Evolutionary conservation across 2,888 invertebrate species (phyloP), one percentile per base, ranked within the genome.

Genomic region (Pollenia griseotomentosa): DNA sequence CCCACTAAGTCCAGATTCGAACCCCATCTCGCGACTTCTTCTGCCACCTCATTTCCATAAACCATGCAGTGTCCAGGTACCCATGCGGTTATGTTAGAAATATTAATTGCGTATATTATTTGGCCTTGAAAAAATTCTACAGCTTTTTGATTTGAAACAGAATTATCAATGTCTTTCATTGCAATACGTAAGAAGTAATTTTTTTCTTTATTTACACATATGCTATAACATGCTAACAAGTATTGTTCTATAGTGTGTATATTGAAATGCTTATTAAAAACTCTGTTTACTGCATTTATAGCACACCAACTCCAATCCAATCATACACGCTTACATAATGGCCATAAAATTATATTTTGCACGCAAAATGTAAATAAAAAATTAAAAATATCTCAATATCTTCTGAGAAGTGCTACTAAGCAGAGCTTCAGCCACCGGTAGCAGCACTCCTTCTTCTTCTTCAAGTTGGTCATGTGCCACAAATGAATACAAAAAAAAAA

Each of bases 171-270:
- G 7, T 83, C 71, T 55, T 83, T 83, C 2, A 44, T 7, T 1
- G 61, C 70, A n/a, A 77, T 77, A 9, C 55, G 10, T 3, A 83
- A 33, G 9, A 83, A 59, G 42, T 83, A 75, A 46, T 77, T 5
- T n/a, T n/a, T 63, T 1, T 11, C 8, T 33, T 55, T 74, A 1
- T 51, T 68, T 11, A 5, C 1, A 14, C 48, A 59, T 5, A 19
- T 55, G 2, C 12, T 53, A 19, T 74, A 82, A 8, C 83, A 83
- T 42, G n/a, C n/a, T n/a, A n/a, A n/a, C n/a, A n/a, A n/a, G n/a
- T n/a, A 75, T n/a, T 68, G 65, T 0, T 53, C 46, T 4, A 83
- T 11, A 4, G 51, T 63, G 11, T 16, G 1, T n/a, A 61, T 51
- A 0, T 65, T 53, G 16, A 44, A 23, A 6, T 65, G 63, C 2